Conservation (phyloP, 2,113 vertebrate species). For the Lonchura striata region DNA sequence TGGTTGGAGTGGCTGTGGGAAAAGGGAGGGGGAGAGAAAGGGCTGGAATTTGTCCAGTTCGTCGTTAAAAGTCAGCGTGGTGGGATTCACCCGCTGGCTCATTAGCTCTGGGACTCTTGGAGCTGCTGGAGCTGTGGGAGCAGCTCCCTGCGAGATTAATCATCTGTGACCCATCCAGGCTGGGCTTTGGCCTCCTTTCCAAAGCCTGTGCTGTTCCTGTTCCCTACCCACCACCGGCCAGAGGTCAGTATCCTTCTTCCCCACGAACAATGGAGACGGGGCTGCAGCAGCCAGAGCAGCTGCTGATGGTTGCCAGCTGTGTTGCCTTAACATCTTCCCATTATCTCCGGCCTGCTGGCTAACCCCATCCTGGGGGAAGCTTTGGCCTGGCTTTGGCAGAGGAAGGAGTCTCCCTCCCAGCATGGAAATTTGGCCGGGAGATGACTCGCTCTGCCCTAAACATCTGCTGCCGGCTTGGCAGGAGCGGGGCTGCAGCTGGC, state of each 20-base stretch:
- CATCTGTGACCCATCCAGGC: not conserved
- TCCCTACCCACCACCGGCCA: not conserved
- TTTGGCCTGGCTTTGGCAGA: constrained; percentile 33
- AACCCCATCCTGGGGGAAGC: constrained; percentile 3
- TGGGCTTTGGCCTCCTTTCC: not conserved
- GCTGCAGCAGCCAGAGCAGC: constrained; percentile 1
- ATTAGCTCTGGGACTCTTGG: not conserved
- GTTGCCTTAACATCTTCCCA: constrained; percentile 59
- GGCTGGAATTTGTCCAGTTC: not conserved
- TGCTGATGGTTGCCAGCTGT: constrained; percentile 66
- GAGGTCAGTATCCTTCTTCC: constrained; percentile 8
- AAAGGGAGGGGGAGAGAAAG: not conserved
- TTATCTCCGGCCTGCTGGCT: constrained; percentile 47
- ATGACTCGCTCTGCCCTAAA: constrained; percentile 31
- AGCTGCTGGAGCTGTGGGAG: constrained; percentile 22
- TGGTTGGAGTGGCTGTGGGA: not conserved
- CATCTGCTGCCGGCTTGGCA: constrained; percentile 16
- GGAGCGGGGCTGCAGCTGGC: not conserved
- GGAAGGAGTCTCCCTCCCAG: constrained; percentile 49
- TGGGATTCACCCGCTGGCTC: constrained; percentile 30
- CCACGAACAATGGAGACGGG: not conserved
- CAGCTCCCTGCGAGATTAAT: not conserved
- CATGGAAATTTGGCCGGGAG: constrained; percentile 28
- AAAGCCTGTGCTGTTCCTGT: not conserved
- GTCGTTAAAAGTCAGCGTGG: not conserved